Percentiles rank a stretch among this genome's conserved stretches.
These are phyloP conservation scores for Nowickia ferox DNA, from an alignment of 2,888 invertebrate species.

Conservation along the genomic window DNA sequence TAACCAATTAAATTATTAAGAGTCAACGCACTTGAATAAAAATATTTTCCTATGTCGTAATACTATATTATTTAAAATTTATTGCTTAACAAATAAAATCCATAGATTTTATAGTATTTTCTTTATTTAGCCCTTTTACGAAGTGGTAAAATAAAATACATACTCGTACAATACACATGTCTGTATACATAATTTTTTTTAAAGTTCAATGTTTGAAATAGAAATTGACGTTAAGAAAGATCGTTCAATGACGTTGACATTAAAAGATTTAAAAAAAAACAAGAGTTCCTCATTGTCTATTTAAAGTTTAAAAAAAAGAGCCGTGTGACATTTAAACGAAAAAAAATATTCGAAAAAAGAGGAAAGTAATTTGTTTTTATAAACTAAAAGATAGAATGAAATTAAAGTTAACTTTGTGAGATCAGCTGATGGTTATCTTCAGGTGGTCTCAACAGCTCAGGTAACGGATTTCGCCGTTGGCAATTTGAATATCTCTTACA, in stretches of 20 bases:
- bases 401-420: neutral
- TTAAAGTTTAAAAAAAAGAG: slow-evolving; percentile 39
- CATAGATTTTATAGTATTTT: neutral
- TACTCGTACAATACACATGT: neutral
- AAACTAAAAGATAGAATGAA: slow-evolving; percentile 1
- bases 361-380: neutral
- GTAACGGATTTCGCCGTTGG: too few species aligned
- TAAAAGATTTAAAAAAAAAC: neutral
- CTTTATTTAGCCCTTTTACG: neutral
- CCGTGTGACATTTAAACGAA: slow-evolving; percentile 56
- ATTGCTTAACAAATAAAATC: neutral
- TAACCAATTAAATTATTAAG: slow-evolving; percentile 25
- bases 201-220: slow-evolving; percentile 69
- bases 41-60: slow-evolving; percentile 29
- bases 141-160: slow-evolving; percentile 33
- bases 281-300: slow-evolving; percentile 56
- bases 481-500: too few species aligned
- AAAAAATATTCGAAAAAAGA: slow-evolving; percentile 8
- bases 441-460: too few species aligned
- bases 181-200: neutral
- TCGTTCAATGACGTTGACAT: slow-evolving; percentile 44
- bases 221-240: slow-evolving; percentile 40
- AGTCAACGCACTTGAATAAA: slow-evolving; percentile 50
- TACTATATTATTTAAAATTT: neutral
- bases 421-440: too few species aligned